phyloP scores from a whole-genome alignment of 2,113 vertebrate species.

The Microcebus lehilahytsara region DNA sequence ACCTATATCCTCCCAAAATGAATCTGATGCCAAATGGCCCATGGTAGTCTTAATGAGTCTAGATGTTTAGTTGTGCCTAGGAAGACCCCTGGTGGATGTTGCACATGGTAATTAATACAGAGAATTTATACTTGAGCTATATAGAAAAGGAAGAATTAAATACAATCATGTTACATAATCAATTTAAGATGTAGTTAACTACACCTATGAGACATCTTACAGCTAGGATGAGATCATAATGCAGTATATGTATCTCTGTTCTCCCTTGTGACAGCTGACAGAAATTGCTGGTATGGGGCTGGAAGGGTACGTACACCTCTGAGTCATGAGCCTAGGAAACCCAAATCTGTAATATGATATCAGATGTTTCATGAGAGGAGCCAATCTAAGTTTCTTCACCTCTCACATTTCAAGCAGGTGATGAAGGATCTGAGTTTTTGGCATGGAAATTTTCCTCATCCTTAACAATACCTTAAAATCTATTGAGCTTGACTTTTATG shows the following conservation, averaged over 20 bases:
- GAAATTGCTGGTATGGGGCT: background rate
- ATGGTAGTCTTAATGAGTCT: background rate
- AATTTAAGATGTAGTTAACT: background rate
- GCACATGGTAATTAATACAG: background rate
- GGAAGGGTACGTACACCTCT: background rate
- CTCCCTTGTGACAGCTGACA: background rate
- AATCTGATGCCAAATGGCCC: background rate
- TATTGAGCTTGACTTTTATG: too few relatives aligned
- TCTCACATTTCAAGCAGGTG: background rate
- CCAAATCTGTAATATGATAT: background rate
- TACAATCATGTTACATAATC: background rate
- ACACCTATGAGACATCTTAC: background rate
- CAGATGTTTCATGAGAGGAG: background rate
- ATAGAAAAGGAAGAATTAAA: background rate
- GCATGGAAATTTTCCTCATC: background rate
- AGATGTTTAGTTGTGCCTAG: background rate
- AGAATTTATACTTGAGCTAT: background rate
- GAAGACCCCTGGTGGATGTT: background rate
- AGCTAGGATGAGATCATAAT: background rate
- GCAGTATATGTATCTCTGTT: background rate
- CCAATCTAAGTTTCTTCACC: background rate
- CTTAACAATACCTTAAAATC: background rate
- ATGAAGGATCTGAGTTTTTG: background rate
- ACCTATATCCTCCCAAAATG: background rate
- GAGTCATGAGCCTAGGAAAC: background rate